Percentiles rank a stretch among this genome's conserved stretches.
Evolutionary conservation across 2,797 vertebrate genomes (phyloP).

Genomic region (Peromyscus aztecus): DNA sequence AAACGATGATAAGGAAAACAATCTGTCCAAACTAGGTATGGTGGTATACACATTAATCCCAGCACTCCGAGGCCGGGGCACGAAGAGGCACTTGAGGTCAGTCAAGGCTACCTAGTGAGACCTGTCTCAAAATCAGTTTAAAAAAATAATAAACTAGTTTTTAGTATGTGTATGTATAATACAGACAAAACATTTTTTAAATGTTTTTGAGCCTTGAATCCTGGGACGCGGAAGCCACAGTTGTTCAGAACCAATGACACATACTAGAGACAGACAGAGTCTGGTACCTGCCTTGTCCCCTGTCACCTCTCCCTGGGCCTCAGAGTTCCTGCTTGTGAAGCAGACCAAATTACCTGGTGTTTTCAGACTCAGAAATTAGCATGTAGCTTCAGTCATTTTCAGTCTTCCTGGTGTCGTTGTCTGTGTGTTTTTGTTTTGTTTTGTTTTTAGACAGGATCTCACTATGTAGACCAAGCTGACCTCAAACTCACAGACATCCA

Average conservation of each 20-base stretch:
- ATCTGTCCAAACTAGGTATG: too few relatives aligned
- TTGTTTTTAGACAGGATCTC: not conserved
- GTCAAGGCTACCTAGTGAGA: not conserved
- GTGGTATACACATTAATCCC: not conserved
- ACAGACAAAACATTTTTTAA: not conserved
- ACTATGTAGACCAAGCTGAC: not conserved
- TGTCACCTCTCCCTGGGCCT: not conserved
- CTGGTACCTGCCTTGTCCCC: not conserved
- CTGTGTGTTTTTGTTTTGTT: not conserved
- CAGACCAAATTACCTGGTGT: not conserved
- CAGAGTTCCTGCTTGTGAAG: not conserved
- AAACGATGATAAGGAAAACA: not conserved
- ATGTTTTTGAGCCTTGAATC: not conserved
- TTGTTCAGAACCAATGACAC: too few relatives aligned
- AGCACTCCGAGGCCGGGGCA: not conserved
- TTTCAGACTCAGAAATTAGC: not conserved
- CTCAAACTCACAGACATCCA: not conserved
- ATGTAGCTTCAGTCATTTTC: not conserved
- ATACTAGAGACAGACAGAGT: not conserved
- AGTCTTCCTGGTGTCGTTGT: not conserved
- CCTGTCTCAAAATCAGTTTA: not conserved
- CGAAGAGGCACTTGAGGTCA: too few relatives aligned
- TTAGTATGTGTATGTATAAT: not conserved
- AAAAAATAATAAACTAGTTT: not conserved
- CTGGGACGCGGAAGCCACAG: not conserved